A percentile compares a stretch with the other conserved stretches of the same genome.
Evolutionary conservation across 2,797 vertebrate species (phyloP).

Genomic region (Lateolabrax maculatus): DNA sequence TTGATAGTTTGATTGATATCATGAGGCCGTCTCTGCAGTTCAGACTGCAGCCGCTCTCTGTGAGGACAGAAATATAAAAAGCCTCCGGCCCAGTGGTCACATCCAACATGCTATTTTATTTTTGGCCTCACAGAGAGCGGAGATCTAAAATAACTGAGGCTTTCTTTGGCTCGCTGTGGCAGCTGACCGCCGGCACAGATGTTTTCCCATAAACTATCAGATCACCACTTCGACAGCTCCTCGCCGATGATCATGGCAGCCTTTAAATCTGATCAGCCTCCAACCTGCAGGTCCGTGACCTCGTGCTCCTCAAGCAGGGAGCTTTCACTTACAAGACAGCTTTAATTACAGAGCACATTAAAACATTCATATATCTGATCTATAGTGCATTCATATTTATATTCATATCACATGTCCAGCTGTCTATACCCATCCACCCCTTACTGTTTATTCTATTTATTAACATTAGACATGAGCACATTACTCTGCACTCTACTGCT

Average conservation of each 20-base stretch:
- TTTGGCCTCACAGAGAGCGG: constrained; percentile 25
- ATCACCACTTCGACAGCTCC: constrained; percentile 40
- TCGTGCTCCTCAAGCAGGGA: too few species aligned
- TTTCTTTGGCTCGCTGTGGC: constrained; percentile 48
- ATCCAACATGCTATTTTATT: constrained; percentile 47
- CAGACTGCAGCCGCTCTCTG: neutral
- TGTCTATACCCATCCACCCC: too few species aligned
- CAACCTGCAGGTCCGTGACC: too few species aligned
- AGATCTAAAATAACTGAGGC: constrained; percentile 51
- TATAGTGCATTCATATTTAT: too few species aligned
- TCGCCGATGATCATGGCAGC: neutral
- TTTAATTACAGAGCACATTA: too few species aligned
- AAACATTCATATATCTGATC: too few species aligned
- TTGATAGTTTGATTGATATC: neutral
- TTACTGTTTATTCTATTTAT: too few species aligned
- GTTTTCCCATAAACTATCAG: constrained; percentile 33
- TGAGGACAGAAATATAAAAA: constrained; percentile 18
- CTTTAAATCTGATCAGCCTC: constrained; percentile 7
- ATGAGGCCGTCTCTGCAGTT: neutral
- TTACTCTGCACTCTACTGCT: too few species aligned
- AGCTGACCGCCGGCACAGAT: constrained; percentile 47
- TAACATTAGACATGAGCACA: too few species aligned
- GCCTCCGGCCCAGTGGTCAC: constrained; percentile 22
- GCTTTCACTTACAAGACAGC: too few species aligned
- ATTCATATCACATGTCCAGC: too few species aligned